Evolutionary conservation across 2,113 vertebrate species (phyloP), one percentile per base, ranked within the genome.

Genomic region (Takifugu flavidus): DNA sequence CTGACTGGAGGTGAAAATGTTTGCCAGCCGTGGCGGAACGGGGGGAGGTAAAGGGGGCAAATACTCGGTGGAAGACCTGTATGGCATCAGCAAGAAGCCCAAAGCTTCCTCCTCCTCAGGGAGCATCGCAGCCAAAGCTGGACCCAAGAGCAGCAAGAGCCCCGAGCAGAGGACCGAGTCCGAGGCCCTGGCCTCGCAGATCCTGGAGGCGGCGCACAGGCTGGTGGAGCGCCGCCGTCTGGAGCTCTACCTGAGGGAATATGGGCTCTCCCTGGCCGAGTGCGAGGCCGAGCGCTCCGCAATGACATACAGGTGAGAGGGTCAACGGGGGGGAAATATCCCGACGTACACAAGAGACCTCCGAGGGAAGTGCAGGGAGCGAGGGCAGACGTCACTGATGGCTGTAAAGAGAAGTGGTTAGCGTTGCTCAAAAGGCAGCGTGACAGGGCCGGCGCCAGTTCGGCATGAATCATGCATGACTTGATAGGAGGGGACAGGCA

Each of bases 51-150:
- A 91, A 49, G 90, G 89, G 13, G 89, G 89, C 2, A 92, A 91
- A 75, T 91, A 91, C 76, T 92, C 89, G 0, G 89, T 93, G 69
- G 92, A 94, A 52, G 92, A 93, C 51, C 79, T 93, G n/a, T 93
- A 93, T 25, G 91, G 91, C 74, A 86, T 92, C 76, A 89, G 81
- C 25, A 92, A 90, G 85, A 94, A 93, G 72, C 89, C 89, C 42
- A 92, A 91, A 77, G 77, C 89, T 0, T 87, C 85, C 0, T 81
- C 84, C 47, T 86, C 85, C 44, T 78, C 84, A 0, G 81, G 82
- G 57, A 77, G 74, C 15, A 77, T 82, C 0, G 77, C 59, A 42
- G 63, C 78, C 49, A 78, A 87, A 72, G 49, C 80, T 28, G 79
- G 76, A 46, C 26, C 59, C 44, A 49, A 74, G 45, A 78, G 78